Evolutionary conservation across 1,140 invertebrate genomes (phyloP).

Genomic region (Drosophila guanche): DNA sequence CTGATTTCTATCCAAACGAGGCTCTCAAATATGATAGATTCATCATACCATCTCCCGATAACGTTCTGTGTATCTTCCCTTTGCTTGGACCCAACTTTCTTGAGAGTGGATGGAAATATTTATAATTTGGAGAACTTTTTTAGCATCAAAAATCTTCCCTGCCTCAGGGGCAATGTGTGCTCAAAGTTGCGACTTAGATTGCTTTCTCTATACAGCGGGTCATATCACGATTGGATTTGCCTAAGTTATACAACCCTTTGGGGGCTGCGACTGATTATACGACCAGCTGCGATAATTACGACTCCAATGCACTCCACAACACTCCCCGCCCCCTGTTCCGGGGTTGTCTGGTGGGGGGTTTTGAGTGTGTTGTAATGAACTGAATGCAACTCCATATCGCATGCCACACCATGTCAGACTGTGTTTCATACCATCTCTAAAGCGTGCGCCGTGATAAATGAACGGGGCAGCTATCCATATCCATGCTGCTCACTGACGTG

Average conservation of each 20-base stretch:
- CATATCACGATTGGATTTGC: conserved; percentile 18
- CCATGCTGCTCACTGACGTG: conserved; percentile 60
- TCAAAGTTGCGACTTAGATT: conserved; percentile 3
- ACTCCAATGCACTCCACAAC: not conserved
- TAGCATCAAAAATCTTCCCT: not conserved
- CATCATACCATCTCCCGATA: too few relatives aligned
- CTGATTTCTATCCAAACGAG: too few relatives aligned
- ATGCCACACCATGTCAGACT: not conserved
- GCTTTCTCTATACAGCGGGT: conserved; percentile 33
- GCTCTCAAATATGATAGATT: too few relatives aligned
- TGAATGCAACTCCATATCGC: conserved; percentile 29
- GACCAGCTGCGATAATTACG: conserved; percentile 62
- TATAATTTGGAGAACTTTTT: too few relatives aligned
- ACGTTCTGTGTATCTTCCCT: too few relatives aligned
- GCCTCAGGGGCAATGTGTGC: conserved; percentile 11
- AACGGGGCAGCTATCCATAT: conserved; percentile 31
- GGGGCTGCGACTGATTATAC: conserved; percentile 33
- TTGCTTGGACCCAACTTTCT: too few relatives aligned
- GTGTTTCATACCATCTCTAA: conserved; percentile 2
- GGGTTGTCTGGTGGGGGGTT: not conserved
- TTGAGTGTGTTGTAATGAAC: conserved; percentile 7
- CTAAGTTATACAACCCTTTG: conserved; percentile 50
- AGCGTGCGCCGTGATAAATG: conserved; percentile 43
- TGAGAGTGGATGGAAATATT: too few relatives aligned
- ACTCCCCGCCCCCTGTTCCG: not conserved